Conservation (phyloP, 2,797 vertebrate species). For the Hozukius guyotensis region DNA sequence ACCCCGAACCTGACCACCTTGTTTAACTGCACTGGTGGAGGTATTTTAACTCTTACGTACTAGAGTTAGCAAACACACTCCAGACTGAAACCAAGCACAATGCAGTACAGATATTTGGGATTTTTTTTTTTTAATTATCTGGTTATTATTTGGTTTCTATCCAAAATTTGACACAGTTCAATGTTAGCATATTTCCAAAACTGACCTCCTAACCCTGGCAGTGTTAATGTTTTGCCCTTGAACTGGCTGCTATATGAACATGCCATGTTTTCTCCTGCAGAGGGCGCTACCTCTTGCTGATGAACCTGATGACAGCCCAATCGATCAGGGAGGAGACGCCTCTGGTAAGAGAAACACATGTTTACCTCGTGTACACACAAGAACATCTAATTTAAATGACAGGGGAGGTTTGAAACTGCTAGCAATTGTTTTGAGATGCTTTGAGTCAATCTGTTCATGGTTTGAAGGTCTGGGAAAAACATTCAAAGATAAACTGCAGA, state of each 20-base stretch:
- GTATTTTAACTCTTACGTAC: neutral
- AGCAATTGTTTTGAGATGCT: neutral
- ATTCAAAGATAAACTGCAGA: neutral
- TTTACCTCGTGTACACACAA: neutral
- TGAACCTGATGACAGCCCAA: constrained; percentile 48
- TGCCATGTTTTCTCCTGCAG: constrained; percentile 59
- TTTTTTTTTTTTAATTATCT: neutral
- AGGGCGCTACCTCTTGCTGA: constrained; percentile 60
- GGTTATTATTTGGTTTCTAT: neutral
- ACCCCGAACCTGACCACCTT: neutral
- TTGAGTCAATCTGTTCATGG: neutral
- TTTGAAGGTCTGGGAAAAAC: neutral
- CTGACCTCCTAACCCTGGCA: neutral
- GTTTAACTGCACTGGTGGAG: neutral
- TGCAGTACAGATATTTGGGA: neutral
- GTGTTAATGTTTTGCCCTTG: constrained; percentile 10
- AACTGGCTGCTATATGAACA: neutral
- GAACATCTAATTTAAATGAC: neutral
- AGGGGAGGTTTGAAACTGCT: neutral
- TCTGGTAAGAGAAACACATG: constrained; percentile 62
- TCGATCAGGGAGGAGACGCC: constrained; percentile 30
- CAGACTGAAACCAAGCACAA: neutral
- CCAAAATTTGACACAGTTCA: neutral
- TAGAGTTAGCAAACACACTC: neutral
- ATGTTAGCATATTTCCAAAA: neutral